Conservation (phyloP, 2,888 invertebrate genomes). For the Tetropium fuscum region DNA sequence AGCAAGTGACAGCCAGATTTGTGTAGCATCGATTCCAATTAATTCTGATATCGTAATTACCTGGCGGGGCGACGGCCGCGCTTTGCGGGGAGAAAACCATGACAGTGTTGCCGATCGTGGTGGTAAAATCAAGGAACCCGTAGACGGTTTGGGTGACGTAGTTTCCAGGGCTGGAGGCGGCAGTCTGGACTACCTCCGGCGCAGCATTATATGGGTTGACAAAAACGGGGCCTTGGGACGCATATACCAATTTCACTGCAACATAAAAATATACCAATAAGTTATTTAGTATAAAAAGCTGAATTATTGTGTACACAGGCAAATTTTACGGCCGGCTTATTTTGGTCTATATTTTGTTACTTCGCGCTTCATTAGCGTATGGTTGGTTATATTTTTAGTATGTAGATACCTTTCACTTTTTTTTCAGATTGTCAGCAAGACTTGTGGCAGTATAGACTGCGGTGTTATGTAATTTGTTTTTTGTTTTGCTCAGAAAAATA, state of each 20-base stretch:
- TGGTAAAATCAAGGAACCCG: conserved; percentile 93
- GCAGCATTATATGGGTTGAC: conserved; percentile 53
- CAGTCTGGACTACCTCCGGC: conserved; percentile 39
- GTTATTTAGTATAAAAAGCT: neutral
- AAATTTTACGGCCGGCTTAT: too few relatives aligned
- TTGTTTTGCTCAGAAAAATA: too few relatives aligned
- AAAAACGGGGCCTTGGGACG: conserved; percentile 60
- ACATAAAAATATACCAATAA: conserved; percentile 31
- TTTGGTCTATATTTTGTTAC: too few relatives aligned
- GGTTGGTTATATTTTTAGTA: too few relatives aligned
- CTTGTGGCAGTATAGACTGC: too few relatives aligned
- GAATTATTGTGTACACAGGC: too few relatives aligned
- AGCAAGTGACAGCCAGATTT: neutral
- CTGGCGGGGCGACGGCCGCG: conserved; percentile 74
- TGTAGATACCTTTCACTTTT: too few relatives aligned
- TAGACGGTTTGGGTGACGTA: conserved; percentile 91
- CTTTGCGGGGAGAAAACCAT: conserved; percentile 96
- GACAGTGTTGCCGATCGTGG: conserved; percentile 93
- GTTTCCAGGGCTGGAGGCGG: conserved; percentile 55
- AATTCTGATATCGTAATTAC: conserved; percentile 60
- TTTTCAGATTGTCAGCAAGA: too few relatives aligned
- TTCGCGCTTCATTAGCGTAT: too few relatives aligned
- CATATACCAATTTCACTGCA: conserved; percentile 50
- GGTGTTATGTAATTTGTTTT: too few relatives aligned
- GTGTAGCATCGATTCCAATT: neutral